Evolutionary conservation across 1,140 invertebrate genomes (phyloP), one percentile per base, ranked within the genome.

Genomic region (Marisa cornuarietis): DNA sequence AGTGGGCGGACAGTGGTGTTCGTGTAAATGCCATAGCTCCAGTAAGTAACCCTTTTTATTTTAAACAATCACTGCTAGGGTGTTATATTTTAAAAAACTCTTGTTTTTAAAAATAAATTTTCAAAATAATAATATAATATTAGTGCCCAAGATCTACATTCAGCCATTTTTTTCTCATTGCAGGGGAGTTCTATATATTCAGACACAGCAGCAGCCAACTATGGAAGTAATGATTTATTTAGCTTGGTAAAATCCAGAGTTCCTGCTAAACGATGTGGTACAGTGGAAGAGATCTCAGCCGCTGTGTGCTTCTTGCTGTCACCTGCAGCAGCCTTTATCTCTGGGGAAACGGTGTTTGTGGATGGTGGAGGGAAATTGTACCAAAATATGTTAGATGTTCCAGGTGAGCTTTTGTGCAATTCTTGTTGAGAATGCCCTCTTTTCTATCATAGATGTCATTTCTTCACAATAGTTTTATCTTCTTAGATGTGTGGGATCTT

Each of bases 1-100:
- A 93, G 84, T 93, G 92, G 93, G 92, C 92, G 13, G 58, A 88
- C 8, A 81, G 87, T 84, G 92, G 92, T 7, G 89, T 93, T 4
- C 84, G 93, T 63, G 86, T 93, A 22, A 93, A 93, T 81, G 83
- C 88, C 75, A 90, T 93, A 4, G 92, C 91, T 61, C 92, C 92
- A 14, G 92, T 92, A 84, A 90, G 89, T 87, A 18, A 49, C 4
- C 13, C 24, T 31, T 71, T 71, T 42, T 20, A 26, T 71, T 42
- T 22, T 71, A 42, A 58, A 18, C 54, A 58, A 14, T 14, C 11
- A 58, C 16, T 58, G 16, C 9, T 2, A 42, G 31, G 31, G 54
- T 58, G 16, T 58, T 18, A 9, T 58, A 6, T 58, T 58, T 20
- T 65, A 24, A 65, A 24, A 65, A n/a, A n/a, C n/a, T 20, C 2